phyloP scores from a whole-genome alignment of 2,113 vertebrate genomes.

The Rhombomys opimus region DNA sequence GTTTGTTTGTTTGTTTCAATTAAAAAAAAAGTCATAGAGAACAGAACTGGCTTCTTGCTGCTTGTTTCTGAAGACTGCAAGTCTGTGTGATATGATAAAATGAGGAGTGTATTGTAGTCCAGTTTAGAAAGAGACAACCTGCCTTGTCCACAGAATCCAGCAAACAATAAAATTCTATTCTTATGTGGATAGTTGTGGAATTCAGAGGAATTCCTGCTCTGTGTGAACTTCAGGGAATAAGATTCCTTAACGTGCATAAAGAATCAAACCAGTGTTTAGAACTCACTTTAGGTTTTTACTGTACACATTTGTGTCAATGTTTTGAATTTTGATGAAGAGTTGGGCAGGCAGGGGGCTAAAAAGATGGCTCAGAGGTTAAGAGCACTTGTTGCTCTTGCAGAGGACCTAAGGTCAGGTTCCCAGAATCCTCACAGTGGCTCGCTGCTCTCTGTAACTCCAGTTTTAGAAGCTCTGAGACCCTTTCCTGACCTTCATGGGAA shows the following conservation, averaged over 20 bases:
- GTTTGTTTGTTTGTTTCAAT: slow-evolving; percentile 19
- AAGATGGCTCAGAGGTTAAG: background rate
- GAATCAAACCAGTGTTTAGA: background rate
- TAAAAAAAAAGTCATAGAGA: background rate
- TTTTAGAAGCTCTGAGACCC: background rate
- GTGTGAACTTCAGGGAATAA: background rate
- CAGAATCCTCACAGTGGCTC: background rate
- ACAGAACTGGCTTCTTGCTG: background rate
- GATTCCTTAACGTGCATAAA: background rate
- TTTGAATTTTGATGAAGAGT: background rate
- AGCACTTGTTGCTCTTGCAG: background rate
- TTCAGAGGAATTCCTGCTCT: background rate
- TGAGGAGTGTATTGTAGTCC: background rate
- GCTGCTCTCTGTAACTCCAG: background rate
- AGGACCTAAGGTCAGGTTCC: background rate
- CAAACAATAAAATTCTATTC: slow-evolving; percentile 29
- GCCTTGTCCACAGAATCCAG: slow-evolving; percentile 60
- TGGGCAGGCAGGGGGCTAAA: background rate
- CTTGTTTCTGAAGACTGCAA: background rate
- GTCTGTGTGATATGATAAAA: background rate
- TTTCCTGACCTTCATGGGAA: background rate
- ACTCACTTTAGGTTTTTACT: background rate
- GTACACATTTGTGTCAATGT: background rate
- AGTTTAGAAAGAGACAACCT: slow-evolving; percentile 28
- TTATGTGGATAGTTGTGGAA: slow-evolving; percentile 60